These are phyloP conservation scores for Andricus quercusramuli DNA, from an alignment of 2,888 invertebrate species.

Conservation along the genomic window DNA sequence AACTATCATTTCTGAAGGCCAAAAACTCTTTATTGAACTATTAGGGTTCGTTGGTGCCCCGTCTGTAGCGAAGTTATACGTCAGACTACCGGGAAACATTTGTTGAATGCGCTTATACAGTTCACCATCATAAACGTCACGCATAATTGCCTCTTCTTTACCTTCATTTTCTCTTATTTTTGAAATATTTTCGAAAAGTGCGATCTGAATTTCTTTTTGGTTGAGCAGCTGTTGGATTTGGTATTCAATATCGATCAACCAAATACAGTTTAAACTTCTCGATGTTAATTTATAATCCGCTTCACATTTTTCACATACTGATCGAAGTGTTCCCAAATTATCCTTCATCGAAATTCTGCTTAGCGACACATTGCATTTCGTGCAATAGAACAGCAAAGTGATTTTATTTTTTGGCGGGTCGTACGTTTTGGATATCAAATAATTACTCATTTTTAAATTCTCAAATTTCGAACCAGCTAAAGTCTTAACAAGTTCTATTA, in stretches of 20 bases:
- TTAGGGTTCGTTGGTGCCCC: constrained; percentile 16
- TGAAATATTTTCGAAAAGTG: constrained; percentile 2
- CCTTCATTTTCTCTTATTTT: constrained; percentile 11
- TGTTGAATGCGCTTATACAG: constrained; percentile 6
- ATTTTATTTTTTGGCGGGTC: constrained; percentile 4
- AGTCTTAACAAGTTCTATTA: constrained; percentile 10
- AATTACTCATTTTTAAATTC: constrained; percentile 1
- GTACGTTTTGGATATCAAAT: neutral
- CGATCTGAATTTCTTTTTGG: constrained; percentile 11
- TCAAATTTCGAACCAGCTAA: neutral
- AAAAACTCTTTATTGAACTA: constrained; percentile 26
- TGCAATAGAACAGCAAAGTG: neutral
- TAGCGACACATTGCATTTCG: neutral
- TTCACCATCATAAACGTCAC: constrained; percentile 13
- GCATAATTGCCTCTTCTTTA: neutral
- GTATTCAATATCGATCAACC: constrained; percentile 25
- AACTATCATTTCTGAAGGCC: constrained; percentile 26
- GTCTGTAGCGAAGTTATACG: constrained; percentile 6
- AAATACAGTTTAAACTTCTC: constrained; percentile 20
- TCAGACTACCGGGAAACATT: neutral
- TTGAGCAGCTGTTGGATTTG: constrained; percentile 9
- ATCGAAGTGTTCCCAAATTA: neutral
- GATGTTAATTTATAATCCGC: neutral
- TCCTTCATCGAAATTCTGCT: neutral
- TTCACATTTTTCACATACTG: constrained; percentile 1